Base-by-base conservation (phyloP, 2,888 invertebrate species). In the Oxyscelio sp. region DNA sequence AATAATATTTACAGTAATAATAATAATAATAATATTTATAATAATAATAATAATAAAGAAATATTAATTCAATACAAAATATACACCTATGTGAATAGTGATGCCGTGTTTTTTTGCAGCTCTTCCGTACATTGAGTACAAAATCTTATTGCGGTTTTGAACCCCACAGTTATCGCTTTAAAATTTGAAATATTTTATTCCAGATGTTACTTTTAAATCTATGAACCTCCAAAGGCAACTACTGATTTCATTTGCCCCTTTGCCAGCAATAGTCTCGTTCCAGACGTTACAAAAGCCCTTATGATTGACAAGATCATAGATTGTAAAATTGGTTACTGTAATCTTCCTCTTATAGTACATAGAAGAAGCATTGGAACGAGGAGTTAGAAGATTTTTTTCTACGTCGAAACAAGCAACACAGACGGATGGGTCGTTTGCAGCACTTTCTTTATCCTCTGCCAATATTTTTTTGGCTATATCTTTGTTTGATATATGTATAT, bases 181-280 rank as follows among this genome's bases (percentile, higher is more conserved):
- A 19, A 63, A 66, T 21, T 21, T n/a, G 21, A 65, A 65, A 9
- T 31, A 13, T 65, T 65, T 65, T 0, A 66, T 24, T 38, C 52
- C 54, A 24, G 52, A 19, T 22, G 21, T 38, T 3, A 31, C 52
- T 38, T 40, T 54, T 17, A 5, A 1, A 0, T 0, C 13, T 56
- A 85, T 61, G 15, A 56, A 77, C 15, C 43, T 21, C 74, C 65
- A 85, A 19, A 85, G 38, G 38, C 83, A 85, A 45, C 85, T 83
- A 38, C 59, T 48, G 22, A 84, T 82, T 58, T 84, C 79, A 21
- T 86, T 84, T 9, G 82, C 77, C 34, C 81, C 75, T 45, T 74
- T 78, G 15, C 70, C 48, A 45, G 45, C 84, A 27, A 86, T 48
- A 22, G 83, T 84, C 48, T 86, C 83, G 50, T 86, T 82, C 74